A percentile compares a stretch with the other conserved stretches of the same genome.
Evolutionary conservation across 2,113 vertebrate genomes (phyloP).

Genomic region (Nanorana parkeri): DNA sequence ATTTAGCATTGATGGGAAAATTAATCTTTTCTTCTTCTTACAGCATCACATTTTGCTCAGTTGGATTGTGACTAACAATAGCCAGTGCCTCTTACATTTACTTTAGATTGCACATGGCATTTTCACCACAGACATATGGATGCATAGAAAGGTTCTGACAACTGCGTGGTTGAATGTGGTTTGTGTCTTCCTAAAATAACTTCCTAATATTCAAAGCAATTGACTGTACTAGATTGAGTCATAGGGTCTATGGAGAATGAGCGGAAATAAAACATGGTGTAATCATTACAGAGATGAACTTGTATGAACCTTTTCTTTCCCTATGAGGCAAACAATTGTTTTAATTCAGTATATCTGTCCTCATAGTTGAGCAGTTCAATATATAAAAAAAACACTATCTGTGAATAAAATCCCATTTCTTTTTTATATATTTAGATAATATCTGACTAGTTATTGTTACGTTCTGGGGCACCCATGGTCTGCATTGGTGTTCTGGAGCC

Average conservation of each 20-base stretch:
- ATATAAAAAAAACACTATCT: too few relatives aligned
- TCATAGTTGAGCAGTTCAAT: too few relatives aligned
- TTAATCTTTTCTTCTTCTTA: background rate
- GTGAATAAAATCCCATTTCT: too few relatives aligned
- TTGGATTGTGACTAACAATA: background rate
- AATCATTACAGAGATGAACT: conserved; percentile 52
- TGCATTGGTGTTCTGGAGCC: too few relatives aligned
- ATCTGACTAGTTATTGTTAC: too few relatives aligned
- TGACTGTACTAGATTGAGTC: conserved; percentile 43
- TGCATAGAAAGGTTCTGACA: conserved; percentile 10
- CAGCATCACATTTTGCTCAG: background rate
- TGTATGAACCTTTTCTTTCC: conserved; percentile 27
- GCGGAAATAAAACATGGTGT: conserved; percentile 45
- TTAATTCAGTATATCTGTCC: too few relatives aligned
- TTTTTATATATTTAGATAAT: too few relatives aligned
- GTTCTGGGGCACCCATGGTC: too few relatives aligned
- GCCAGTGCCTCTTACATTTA: background rate
- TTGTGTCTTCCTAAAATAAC: conserved; percentile 50
- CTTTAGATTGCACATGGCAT: background rate
- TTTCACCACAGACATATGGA: conserved; percentile 42
- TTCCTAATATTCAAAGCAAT: conserved; percentile 55
- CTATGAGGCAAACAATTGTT: conserved; percentile 10
- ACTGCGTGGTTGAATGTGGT: conserved; percentile 32
- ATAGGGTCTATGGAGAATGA: conserved; percentile 37
- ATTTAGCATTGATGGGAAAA: too few relatives aligned